These are phyloP conservation scores for Hypsopygia costalis DNA, from an alignment of 2,888 invertebrate genomes.

Conservation along the genomic window DNA sequence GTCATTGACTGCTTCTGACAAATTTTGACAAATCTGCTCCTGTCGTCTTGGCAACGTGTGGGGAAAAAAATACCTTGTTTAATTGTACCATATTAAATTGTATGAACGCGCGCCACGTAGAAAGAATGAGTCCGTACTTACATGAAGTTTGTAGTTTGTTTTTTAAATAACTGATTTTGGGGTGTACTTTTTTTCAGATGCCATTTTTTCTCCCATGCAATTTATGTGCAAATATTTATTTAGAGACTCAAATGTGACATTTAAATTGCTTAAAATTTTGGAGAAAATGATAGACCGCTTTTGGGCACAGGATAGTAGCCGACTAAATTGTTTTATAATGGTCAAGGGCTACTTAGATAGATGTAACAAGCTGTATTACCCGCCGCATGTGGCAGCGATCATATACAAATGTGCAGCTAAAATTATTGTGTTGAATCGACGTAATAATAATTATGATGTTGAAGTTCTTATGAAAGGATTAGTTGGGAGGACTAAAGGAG, in stretches of 20 bases:
- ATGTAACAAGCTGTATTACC: conserved; percentile 55
- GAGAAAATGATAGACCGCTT: conserved; percentile 48
- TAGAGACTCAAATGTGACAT: conserved; percentile 51
- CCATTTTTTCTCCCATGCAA: conserved; percentile 56
- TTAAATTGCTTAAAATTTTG: conserved; percentile 47
- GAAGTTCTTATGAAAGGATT: conserved; percentile 41
- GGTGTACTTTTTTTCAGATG: conserved; percentile 57
- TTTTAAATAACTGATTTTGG: no score
- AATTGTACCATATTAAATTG: no score
- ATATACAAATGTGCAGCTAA: conserved; percentile 64
- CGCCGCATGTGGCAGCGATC: conserved; percentile 55
- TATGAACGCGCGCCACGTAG: no score
- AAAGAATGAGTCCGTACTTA: no score
- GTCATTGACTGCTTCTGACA: no score
- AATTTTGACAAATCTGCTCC: no score
- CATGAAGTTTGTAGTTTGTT: no score
- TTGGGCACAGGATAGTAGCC: conserved; percentile 44
- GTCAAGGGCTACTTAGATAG: conserved; percentile 58
- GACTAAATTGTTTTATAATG: conserved; percentile 67
- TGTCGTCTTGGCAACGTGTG: no score
- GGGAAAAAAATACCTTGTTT: no score
- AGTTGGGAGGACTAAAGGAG: conserved; percentile 43
- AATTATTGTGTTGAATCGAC: conserved; percentile 39
- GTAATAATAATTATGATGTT: conserved; percentile 32
- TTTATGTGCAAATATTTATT: conserved; percentile 59